These are phyloP conservation scores for Erebia palarica DNA, from an alignment of 2,888 invertebrate genomes.

Conservation along the genomic window DNA sequence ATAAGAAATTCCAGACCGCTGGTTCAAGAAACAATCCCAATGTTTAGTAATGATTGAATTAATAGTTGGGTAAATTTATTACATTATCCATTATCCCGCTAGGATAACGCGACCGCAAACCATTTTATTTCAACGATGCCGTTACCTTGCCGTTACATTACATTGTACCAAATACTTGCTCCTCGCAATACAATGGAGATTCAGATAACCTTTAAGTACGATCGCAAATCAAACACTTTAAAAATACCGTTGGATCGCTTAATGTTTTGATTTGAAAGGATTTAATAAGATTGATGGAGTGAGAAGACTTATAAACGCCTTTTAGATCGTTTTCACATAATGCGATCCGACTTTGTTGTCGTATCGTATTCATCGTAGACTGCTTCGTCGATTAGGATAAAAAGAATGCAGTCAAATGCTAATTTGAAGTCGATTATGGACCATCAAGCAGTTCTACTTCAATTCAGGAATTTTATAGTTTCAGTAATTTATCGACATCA, in stretches of 20 bases:
- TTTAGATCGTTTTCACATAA: neutral
- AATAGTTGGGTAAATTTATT: neutral
- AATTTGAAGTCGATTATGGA: too few relatives aligned
- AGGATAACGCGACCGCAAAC: neutral
- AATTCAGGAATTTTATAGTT: too few relatives aligned
- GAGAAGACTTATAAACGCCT: neutral
- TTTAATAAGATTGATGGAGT: conserved; percentile 1
- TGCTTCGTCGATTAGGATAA: too few relatives aligned
- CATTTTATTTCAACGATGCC: neutral
- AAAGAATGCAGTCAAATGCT: too few relatives aligned
- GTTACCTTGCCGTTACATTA: conserved; percentile 14
- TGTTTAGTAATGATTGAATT: neutral
- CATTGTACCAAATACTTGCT: neutral
- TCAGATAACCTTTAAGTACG: conserved; percentile 6
- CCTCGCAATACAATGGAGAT: conserved; percentile 3
- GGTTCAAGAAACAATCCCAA: neutral
- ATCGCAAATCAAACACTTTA: conserved; percentile 14
- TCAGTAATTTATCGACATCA: too few relatives aligned
- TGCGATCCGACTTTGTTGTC: neutral
- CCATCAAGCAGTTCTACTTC: too few relatives aligned
- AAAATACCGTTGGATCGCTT: conserved; percentile 9
- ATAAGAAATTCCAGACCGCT: neutral
- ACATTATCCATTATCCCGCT: neutral
- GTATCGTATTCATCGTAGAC: neutral
- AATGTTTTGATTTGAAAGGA: conserved; percentile 1